Evolutionary conservation across 1,140 invertebrate species (phyloP).

Genomic region (Sycophaga agraensis): DNA sequence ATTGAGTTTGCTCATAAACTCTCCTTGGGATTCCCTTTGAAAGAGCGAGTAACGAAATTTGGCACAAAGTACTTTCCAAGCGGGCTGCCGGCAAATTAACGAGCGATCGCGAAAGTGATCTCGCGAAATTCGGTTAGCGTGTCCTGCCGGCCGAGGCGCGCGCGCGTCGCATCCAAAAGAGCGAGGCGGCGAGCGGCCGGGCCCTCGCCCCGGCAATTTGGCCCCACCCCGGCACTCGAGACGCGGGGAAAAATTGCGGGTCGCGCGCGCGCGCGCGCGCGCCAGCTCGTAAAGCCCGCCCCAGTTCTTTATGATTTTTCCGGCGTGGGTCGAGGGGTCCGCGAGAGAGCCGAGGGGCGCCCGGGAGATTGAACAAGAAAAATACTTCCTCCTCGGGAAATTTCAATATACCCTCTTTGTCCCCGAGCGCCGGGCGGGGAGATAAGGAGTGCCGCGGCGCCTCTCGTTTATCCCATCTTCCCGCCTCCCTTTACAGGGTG

Average conservation of each 20-base stretch:
- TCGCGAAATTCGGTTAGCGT: background rate
- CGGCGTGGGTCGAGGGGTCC: background rate
- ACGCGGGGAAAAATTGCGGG: background rate
- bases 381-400: constrained; percentile 34
- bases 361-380: constrained; percentile 31
- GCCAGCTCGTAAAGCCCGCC: constrained; percentile 7
- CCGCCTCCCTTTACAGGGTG: too few species aligned
- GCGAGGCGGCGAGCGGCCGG: background rate
- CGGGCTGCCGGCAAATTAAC: background rate
- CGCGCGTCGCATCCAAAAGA: too few species aligned
- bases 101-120: background rate
- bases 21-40: too few species aligned
- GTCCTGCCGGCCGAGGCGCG: too few species aligned
- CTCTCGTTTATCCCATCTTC: too few species aligned
- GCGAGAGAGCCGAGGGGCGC: constrained; percentile 2
- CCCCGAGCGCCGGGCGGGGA: too few species aligned
- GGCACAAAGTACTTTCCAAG: too few species aligned
- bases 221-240: background rate
- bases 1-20: too few species aligned
- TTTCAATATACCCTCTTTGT: constrained; percentile 35
- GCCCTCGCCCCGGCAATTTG: background rate
- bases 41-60: too few species aligned
- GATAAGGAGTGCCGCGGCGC: constrained; percentile 10
- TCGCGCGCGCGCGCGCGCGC: background rate
- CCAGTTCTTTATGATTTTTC: constrained; percentile 19